Evolutionary conservation across 2,797 vertebrate genomes (phyloP), one percentile per base, ranked within the genome.

Genomic region (Ctenosaura bakeri): DNA sequence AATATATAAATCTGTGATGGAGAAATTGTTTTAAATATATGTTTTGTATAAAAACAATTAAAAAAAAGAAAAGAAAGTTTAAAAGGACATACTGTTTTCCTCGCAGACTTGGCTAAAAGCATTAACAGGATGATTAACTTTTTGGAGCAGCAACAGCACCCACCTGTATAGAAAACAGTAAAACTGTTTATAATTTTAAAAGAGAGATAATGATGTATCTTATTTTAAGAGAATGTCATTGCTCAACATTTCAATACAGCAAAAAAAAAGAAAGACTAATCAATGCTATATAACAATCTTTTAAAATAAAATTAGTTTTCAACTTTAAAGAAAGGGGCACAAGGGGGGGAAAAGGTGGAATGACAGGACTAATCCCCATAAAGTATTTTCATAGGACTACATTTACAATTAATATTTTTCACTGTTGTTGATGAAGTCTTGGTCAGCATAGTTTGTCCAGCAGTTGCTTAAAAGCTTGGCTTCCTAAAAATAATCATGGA

Each of bases 381-480:
- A 32, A 32, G 42, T 66, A 24, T 66, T 66, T 87, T 24, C 46
- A 46, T 13, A 77, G 50, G 46, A 73, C 22, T 6, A 35, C 26
- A 83, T 73, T 91, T 83, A 46, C 59, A 86, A 1, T 88, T 9
- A 35, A 88, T 88, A 32, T 32, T 89, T 74, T 85, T 46, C 26
- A 66, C 2, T 38, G 14, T 59, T 77, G 16, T 4, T 59, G 4
- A 78, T 42, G 64, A 76, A 35, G 59, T 52, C 38, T 89, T 90
- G 73, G 22, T 73, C 86, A 64, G 32, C 2, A 1, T 87, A 85
- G 86, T 92, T 94, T 85, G 14, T 84, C 86, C 81, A 90, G 38
- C 64, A 32, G 13, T 1, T 82, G 74, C 86, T 1, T 71, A 56
- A 86, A 82, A 82, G 81, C 86, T 91, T 94, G 80, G 7, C 54